These are phyloP conservation scores for Cantharis nigra DNA, from an alignment of 2,888 invertebrate genomes.

Conservation along the genomic window DNA sequence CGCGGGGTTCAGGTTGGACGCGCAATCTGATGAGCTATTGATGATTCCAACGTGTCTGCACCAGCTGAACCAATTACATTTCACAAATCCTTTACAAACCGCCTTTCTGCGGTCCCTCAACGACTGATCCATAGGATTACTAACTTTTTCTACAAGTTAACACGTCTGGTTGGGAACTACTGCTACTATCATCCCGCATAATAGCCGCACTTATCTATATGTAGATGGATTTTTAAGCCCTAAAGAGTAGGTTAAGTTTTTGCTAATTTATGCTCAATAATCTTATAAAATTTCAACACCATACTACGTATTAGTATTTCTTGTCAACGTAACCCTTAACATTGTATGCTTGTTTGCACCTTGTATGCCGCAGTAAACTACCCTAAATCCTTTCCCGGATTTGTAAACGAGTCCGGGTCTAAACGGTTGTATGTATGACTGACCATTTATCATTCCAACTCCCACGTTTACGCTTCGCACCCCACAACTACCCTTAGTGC, in stretches of 20 bases:
- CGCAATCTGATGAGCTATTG: conserved; percentile 64
- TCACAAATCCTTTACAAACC: conserved; percentile 55
- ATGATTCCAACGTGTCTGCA: conserved; percentile 65
- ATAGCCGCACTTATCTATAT: conserved; percentile 36
- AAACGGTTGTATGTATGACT: conserved; percentile 55
- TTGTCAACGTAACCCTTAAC: conserved; percentile 7
- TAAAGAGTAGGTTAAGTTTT: conserved; percentile 8
- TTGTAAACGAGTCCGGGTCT: conserved; percentile 55
- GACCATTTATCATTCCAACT: conserved; percentile 57
- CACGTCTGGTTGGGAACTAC: conserved; percentile 30
- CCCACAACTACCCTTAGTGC: conserved; percentile 24
- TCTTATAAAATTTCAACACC: conserved; percentile 40
- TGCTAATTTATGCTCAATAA: conserved; percentile 33
- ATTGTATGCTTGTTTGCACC: conserved; percentile 45
- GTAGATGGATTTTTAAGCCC: conserved; percentile 30
- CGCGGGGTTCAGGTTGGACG: conserved; percentile 48
- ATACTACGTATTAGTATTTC: conserved; percentile 27
- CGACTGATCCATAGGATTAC: conserved; percentile 43
- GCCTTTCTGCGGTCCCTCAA: conserved; percentile 44
- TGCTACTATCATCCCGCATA: conserved; percentile 25
- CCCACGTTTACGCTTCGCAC: conserved; percentile 41
- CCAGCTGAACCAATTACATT: conserved; percentile 69
- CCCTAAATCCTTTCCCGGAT: conserved; percentile 56
- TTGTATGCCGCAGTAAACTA: conserved; percentile 44
- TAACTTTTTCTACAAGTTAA: conserved; percentile 21